These are phyloP conservation scores for Phenganax marumi DNA, from an alignment of 92 coral and sea anemone species.

Conservation along the genomic window DNA sequence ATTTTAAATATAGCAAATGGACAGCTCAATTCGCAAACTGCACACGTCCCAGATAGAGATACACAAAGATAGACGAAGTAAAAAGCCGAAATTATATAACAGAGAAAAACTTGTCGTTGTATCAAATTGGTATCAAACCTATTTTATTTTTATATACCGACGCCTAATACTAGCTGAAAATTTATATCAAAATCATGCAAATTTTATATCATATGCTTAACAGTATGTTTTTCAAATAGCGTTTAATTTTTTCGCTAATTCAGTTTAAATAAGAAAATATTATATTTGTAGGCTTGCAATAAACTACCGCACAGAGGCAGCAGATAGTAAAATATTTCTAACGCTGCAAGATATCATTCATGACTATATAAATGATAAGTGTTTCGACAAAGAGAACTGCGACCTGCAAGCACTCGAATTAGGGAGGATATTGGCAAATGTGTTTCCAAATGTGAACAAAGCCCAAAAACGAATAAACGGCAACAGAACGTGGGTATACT, in stretches of 20 bases:
- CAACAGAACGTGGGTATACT: slow-evolving; percentile 4
- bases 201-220: too few relatives aligned
- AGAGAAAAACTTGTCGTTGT: background rate
- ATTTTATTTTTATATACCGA: background rate
- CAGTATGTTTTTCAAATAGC: background rate
- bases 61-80: background rate
- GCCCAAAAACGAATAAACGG: slow-evolving; percentile 26
- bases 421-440: slow-evolving; percentile 7
- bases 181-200: background rate
- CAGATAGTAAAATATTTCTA: background rate
- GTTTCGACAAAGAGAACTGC: slow-evolving; percentile 27
- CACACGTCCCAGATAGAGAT: slow-evolving; percentile 6
- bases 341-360: background rate
- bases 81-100: background rate
- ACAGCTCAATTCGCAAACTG: background rate
- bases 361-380: background rate
- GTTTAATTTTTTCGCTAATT: background rate
- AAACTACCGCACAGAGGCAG: slow-evolving; percentile 2
- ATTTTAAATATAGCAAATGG: too few relatives aligned
- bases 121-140: background rate
- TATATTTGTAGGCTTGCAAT: background rate
- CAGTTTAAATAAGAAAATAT: background rate
- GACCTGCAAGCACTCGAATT: background rate
- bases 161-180: background rate
- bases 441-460: background rate